Evolutionary conservation across 2,797 vertebrate species (phyloP), one percentile per base, ranked within the genome.

Genomic region (Vultur gryphus): DNA sequence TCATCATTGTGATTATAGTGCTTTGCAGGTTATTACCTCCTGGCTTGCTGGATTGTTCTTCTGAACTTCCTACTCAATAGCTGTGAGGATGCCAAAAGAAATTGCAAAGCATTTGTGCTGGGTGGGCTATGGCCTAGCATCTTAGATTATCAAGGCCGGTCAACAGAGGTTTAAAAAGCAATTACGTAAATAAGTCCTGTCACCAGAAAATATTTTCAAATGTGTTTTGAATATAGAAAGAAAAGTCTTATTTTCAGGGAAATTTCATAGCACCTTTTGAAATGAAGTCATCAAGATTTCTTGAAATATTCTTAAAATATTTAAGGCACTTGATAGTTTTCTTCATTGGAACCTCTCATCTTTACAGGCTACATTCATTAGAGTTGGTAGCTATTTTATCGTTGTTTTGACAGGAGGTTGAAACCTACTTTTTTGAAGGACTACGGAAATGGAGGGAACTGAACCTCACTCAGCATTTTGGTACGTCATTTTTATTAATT

Each of bases 381-480:
- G 37, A 35, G 41, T 39, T 95, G 15, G 39, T 71, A 95, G 48
- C 86, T 97, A 86, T 19, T 89, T 52, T 82, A 11, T 87, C 52
- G 98, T 96, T 76, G 33, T 65, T 49, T 70, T 96, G 46, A 5
- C 96, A 99, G 99, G 99, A 99, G 64, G 99, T 99, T 62, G 99
- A 99, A 97, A 99, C 99, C 2, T 99, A 99, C 93, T 99, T 99
- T 97, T 99, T 97, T 4, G 99, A 99, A 97, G 99, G 98, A 37
- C 98, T 99, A 69, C 98, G 98, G 95, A 99, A 99, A 98, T 99
- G 99, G 99, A 99, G 97, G 97, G 99, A 99, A 87, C 97, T 99
- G 97, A 99, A 99, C 97, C 98, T 99, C 95, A 99, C 99, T 4
- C 98, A 98, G 39, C 97, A 99, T 97, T 99, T 99, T 96, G 99